Percentiles rank a stretch among this genome's conserved stretches.
These are phyloP conservation scores for Drosophila hamatofila DNA, from an alignment of 2,888 invertebrate species.

Conservation along the genomic window DNA sequence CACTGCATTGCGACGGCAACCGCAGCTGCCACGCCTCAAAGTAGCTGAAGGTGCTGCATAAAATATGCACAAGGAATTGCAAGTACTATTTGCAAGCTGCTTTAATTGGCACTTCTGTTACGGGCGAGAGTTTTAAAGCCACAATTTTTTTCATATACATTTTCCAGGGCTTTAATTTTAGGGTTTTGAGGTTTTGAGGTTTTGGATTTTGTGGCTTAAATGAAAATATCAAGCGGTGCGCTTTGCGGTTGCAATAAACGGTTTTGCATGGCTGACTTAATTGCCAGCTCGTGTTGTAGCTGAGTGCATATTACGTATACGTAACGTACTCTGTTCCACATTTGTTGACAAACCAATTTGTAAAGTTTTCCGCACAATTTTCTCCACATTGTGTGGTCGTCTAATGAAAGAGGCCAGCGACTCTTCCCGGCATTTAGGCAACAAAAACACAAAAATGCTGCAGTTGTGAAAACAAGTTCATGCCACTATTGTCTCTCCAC, in stretches of 20 bases:
- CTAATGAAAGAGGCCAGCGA: constrained; percentile 43
- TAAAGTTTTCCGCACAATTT: constrained; percentile 65
- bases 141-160: constrained; percentile 41
- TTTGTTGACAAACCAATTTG: constrained; percentile 74
- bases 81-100: constrained; percentile 18
- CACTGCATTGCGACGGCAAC: constrained; percentile 2
- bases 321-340: constrained; percentile 36
- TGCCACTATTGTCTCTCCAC: constrained; percentile 60
- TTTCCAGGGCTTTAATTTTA: constrained; percentile 20
- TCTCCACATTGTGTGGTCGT: constrained; percentile 19
- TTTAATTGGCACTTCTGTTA: constrained; percentile 18
- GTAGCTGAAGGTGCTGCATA: neutral
- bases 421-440: constrained; percentile 37
- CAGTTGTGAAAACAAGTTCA: constrained; percentile 55
- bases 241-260: constrained; percentile 34
- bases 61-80: constrained; percentile 54
- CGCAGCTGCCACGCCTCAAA: constrained; percentile 11
- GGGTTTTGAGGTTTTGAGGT: neutral
- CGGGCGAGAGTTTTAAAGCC: constrained; percentile 21
- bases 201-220: constrained; percentile 8
- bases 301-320: constrained; percentile 57
- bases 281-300: constrained; percentile 14
- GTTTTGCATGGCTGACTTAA: constrained; percentile 34
- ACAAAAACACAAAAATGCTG: constrained; percentile 22
- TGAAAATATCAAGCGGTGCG: constrained; percentile 21